phyloP scores from a whole-genome alignment of 2,888 invertebrate genomes.

The Eilema caniola region DNA sequence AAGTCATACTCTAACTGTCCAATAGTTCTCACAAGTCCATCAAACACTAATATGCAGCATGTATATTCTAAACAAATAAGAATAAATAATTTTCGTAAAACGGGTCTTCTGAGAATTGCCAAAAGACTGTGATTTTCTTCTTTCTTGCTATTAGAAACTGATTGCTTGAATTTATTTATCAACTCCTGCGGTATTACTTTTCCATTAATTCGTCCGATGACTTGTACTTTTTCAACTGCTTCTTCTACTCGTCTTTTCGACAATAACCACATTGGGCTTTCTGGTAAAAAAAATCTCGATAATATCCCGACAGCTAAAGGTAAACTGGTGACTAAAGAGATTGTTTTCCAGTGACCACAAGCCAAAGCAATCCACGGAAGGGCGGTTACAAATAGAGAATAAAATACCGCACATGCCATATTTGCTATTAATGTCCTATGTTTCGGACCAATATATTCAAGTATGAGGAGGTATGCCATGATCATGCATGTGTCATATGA shows the following conservation, averaged over 20 bases:
- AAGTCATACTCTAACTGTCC: constrained; percentile 68
- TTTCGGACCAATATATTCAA: constrained; percentile 71
- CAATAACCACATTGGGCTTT: constrained; percentile 72
- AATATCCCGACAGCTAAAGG: constrained; percentile 63
- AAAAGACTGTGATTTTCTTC: constrained; percentile 56
- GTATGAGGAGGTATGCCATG: constrained; percentile 67
- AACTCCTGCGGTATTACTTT: constrained; percentile 62
- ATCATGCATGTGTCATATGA: constrained; percentile 71
- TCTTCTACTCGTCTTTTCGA: constrained; percentile 69
- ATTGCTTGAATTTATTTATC: constrained; percentile 58
- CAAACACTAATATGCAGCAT: constrained; percentile 67
- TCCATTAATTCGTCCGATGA: constrained; percentile 66
- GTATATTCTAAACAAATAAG: constrained; percentile 63
- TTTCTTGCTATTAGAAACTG: constrained; percentile 42
- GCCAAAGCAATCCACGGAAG: constrained; percentile 69
- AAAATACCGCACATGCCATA: constrained; percentile 67
- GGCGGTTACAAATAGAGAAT: constrained; percentile 56
- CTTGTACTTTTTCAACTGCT: constrained; percentile 62
- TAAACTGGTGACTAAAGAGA: constrained; percentile 68
- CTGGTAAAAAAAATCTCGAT: constrained; percentile 64
- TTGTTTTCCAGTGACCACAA: constrained; percentile 69
- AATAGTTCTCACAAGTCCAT: constrained; percentile 66
- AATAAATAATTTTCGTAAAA: constrained; percentile 62
- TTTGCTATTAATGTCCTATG: constrained; percentile 70
- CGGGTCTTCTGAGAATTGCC: constrained; percentile 62